Evolutionary conservation across 1,140 invertebrate species (phyloP).

Genomic region (Cydia fagiglandana): DNA sequence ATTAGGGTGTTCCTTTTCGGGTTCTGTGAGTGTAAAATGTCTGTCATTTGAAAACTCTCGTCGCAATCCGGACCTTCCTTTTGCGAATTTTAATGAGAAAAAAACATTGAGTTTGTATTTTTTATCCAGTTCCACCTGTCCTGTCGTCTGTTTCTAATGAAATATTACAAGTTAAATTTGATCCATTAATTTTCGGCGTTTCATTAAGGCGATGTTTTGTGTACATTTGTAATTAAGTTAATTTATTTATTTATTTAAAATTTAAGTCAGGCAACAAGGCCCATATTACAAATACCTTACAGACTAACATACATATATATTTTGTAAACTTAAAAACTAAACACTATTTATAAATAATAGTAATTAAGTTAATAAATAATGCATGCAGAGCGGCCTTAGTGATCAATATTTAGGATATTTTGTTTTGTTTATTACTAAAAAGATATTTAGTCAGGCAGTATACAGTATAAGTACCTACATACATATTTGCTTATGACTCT

Average conservation of each 20-base stretch:
- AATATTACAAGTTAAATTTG: background rate
- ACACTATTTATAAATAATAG: no score
- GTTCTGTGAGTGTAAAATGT: slow-evolving; percentile 1
- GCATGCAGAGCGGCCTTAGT: no score
- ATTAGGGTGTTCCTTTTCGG: slow-evolving; percentile 26
- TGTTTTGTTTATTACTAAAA: no score
- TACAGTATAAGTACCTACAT: no score
- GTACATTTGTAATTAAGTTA: background rate
- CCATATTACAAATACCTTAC: no score
- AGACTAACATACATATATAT: no score
- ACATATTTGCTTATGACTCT: no score
- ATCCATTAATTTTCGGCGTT: background rate
- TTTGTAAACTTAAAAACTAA: no score
- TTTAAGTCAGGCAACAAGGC: no score
- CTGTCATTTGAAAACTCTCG: background rate
- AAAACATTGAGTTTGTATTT: background rate
- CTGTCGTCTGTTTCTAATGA: background rate
- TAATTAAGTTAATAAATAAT: background rate
- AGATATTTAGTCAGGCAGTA: no score
- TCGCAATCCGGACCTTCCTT: background rate
- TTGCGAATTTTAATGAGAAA: background rate
- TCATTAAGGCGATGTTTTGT: background rate
- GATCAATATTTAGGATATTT: no score
- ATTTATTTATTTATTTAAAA: no score
- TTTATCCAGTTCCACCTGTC: slow-evolving; percentile 1